Conservation (phyloP, 1,140 invertebrate species). For the Drosophila biarmipes region DNA sequence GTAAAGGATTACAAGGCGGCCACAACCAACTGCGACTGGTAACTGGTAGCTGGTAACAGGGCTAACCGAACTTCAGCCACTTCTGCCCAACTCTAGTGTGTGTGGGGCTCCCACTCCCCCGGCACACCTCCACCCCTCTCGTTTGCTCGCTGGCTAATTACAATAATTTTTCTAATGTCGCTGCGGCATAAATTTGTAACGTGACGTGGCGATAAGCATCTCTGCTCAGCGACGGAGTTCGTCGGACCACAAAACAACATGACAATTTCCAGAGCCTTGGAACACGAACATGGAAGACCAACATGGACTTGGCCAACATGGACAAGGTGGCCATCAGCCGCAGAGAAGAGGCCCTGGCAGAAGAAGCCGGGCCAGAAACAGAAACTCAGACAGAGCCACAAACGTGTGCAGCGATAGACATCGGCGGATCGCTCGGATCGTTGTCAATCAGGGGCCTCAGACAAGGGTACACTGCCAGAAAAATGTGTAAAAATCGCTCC, state of each 20-base stretch:
- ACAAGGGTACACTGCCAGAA: constrained; percentile 22
- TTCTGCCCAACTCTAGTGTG: neutral
- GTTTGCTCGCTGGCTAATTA: constrained; percentile 55
- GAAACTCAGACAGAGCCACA: constrained; percentile 17
- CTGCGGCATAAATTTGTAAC: constrained; percentile 75
- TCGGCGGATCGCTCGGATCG: constrained; percentile 52
- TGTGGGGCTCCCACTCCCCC: neutral
- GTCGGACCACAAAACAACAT: constrained; percentile 53
- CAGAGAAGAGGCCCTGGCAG: constrained; percentile 12
- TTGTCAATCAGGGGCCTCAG: constrained; percentile 67
- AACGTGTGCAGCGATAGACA: constrained; percentile 71
- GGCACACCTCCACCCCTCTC: constrained; percentile 24
- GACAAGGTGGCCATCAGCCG: constrained; percentile 45
- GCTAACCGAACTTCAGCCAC: constrained; percentile 11
- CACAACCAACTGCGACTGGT: constrained; percentile 66
- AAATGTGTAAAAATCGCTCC: neutral
- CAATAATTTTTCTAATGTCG: constrained; percentile 79
- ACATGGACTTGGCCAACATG: constrained; percentile 39
- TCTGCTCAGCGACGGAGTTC: constrained; percentile 21
- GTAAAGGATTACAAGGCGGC: constrained; percentile 72
- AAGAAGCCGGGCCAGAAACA: constrained; percentile 14
- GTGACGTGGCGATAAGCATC: constrained; percentile 74
- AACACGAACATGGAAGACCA: constrained; percentile 65
- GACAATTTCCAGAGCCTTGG: constrained; percentile 69
- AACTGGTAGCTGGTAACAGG: constrained; percentile 25